Base-by-base conservation (phyloP, 1,140 invertebrate genomes). In the Lordiphosa clarofinis region DNA sequence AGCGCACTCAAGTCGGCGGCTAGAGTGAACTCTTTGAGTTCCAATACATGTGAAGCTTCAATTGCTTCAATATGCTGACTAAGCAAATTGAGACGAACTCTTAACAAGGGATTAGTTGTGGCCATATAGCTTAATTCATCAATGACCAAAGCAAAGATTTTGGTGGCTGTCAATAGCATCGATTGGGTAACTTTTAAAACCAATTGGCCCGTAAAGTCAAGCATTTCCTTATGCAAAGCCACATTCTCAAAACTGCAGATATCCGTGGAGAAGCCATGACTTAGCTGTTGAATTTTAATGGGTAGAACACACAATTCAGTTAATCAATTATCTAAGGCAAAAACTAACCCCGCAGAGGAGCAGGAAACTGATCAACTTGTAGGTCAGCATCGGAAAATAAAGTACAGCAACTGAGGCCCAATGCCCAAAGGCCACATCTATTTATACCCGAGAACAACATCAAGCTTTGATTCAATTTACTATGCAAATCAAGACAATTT, bases 191-290 rank as follows among this genome's bases (percentile, higher is more conserved):
- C 35, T 5, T 52, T 52, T 8, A 52, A 36, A n/a, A 52, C 49
- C 21, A 39, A 12, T n/a, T 52, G 49, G 12, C 49, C 49, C 19
- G 49, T 52, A 21, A 52, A 52, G n/a, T 52, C 49, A 15, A 52
- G n/a, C 49, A 52, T 52, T 24, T 52, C 49, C 31, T 52, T 24
- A 36, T 36, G 49, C 49, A 52, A 6, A 5, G 35, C 35, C 15
- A 52, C n/a, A 52, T 38, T 52, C 11, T 37, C 49, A 52, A 52
- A 52, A 21, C 36, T 52, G 37, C 49, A 52, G 0, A 12, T 24
- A 28, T 36, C 37, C 13, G 35, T 46, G 4, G 43, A 46, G 43
- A 46, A 46, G 28, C 12, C 31, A 1, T 46, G 28, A 33, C 11
- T 28, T 13, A 24, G 10, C 13, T 13, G 4, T 28, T n/a, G 13